Evolutionary conservation across 2,113 vertebrate genomes (phyloP).

Genomic region (Casuarius casuarius): DNA sequence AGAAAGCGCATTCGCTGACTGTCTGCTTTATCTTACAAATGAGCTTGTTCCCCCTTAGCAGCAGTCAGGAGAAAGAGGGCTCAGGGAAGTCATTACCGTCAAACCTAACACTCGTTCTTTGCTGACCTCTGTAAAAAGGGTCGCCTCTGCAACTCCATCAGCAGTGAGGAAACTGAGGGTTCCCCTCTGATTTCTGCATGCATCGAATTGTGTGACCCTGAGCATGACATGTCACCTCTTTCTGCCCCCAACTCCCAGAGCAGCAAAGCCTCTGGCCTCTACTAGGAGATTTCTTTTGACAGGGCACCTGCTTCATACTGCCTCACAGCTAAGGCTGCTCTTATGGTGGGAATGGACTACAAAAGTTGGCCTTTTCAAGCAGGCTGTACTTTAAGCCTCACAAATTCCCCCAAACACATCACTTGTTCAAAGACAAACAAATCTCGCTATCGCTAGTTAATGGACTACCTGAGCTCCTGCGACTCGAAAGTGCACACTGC

Average conservation of each 20-base stretch:
- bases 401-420: background rate
- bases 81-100: background rate
- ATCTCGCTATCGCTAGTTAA: background rate
- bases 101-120: background rate
- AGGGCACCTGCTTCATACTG: background rate
- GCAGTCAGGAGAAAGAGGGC: background rate
- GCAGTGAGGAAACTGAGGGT: background rate
- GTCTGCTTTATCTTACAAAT: background rate
- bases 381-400: background rate
- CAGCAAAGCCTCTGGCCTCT: background rate
- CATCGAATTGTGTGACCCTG: accelerated
- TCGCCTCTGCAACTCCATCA: background rate
- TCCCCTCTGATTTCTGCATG: background rate
- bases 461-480: background rate
- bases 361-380: background rate
- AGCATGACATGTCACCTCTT: background rate
- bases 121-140: background rate
- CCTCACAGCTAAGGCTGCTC: background rate
- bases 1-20: background rate
- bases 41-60: background rate
- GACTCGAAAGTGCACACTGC: background rate
- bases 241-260: background rate
- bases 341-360: background rate
- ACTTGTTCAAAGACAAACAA: background rate
- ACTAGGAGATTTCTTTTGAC: background rate